Conservation (phyloP, 2,888 invertebrate genomes). For the Cataglyphis rosenhaueri region DNA sequence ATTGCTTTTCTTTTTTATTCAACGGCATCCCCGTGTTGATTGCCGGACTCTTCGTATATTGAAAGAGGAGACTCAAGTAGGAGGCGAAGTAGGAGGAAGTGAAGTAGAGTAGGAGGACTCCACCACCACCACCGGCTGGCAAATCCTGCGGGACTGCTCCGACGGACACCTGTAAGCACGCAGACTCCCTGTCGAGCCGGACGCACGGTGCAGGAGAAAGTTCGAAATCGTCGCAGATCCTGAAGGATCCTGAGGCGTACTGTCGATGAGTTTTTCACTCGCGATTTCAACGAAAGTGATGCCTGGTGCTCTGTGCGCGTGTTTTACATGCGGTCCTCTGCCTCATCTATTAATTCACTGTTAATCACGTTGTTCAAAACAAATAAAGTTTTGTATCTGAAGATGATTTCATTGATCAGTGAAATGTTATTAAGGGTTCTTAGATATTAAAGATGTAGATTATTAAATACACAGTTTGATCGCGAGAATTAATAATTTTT, state of each 20-base stretch:
- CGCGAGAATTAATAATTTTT: neutral
- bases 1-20: slow-evolving; percentile 39
- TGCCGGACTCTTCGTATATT: slow-evolving; percentile 56
- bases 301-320: slow-evolving; percentile 24
- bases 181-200: slow-evolving; percentile 76
- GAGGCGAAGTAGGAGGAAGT: slow-evolving; percentile 71
- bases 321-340: neutral
- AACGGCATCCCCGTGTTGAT: slow-evolving; percentile 57
- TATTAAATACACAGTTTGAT: neutral
- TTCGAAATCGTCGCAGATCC: slow-evolving; percentile 72
- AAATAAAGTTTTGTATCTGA: neutral
- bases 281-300: slow-evolving; percentile 29
- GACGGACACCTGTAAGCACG: slow-evolving; percentile 84
- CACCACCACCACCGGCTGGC: slow-evolving; percentile 70
- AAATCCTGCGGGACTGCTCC: slow-evolving; percentile 75
- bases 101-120: slow-evolving; percentile 73
- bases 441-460: neutral
- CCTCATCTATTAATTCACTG: neutral
- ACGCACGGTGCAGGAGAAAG: slow-evolving; percentile 64
- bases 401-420: neutral
- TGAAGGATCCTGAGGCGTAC: slow-evolving; percentile 62
- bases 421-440: neutral
- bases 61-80: slow-evolving; percentile 54
- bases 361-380: neutral
- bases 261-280: slow-evolving; percentile 32